Evolutionary conservation across 2,888 invertebrate species (phyloP), one percentile per base, ranked within the genome.

Genomic region (Sinelater perroti): DNA sequence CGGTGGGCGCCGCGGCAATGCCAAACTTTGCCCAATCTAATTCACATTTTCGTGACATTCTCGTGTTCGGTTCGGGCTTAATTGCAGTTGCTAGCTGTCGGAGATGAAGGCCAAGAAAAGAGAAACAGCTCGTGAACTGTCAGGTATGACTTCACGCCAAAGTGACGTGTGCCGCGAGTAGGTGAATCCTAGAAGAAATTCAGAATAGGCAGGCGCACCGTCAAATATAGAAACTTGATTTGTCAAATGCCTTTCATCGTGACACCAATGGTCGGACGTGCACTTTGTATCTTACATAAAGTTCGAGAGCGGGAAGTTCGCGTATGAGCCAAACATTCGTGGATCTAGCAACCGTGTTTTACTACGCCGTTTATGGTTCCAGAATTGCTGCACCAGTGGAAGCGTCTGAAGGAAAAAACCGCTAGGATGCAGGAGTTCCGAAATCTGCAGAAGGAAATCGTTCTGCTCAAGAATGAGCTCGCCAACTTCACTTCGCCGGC

Each of bases 321-420:
- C 3, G 2, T 4, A 18, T 5, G 16, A 28, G 16, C 10, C 14
- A 13, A n/a, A 44, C 17, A 28, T 28, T 40, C 5, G 7, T 7
- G 14, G 3, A 40, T 18, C 4, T 31, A 6, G 31, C 18, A 36
- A 14, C 10, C 10, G 36, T n/a, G 16, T 36, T 36, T 40, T 40
- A 24, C 4, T 20, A 24, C 14, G 14, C 10, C 20, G 17, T 2
- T 36, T 18, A 8, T 13, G 8, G 38, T 70, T 75, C 31, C 75
- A 83, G 80, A 80, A 70, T 67, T 83, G 68, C 72, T 82, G 67
- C 73, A 77, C 69, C 72, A 79, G 72, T 80, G 83, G 82, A 81
- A 81, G 67, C 72, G 76, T 45, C 72, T 83, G 50, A 80, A 81
- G 70, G 75, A 67, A 36, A 73, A 72, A 56, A 72, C 75, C 28